Conservation (phyloP, 2,888 invertebrate species). For the Metopia argyrocephala region DNA sequence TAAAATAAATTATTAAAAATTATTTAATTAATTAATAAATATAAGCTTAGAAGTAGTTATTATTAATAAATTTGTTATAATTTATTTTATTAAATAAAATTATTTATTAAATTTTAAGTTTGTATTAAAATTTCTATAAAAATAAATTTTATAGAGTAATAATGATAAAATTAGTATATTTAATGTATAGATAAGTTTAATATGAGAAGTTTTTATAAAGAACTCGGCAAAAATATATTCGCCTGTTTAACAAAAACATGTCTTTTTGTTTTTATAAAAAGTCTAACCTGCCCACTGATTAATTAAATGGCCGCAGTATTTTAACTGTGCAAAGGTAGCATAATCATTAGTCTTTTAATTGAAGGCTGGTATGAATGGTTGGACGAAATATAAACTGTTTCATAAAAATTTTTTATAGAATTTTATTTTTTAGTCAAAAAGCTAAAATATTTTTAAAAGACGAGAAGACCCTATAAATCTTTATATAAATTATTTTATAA, state of each 20-base stretch:
- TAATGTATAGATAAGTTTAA: constrained; percentile 64
- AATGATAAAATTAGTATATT: constrained; percentile 83
- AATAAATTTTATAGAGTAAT: constrained; percentile 79
- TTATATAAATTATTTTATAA: constrained; percentile 78
- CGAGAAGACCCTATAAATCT: constrained; percentile 90
- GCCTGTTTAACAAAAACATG: constrained; percentile 90
- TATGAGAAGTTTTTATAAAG: constrained; percentile 79
- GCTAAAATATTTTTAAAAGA: constrained; percentile 83
- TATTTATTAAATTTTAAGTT: constrained; percentile 78
- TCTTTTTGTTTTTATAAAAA: constrained; percentile 83
- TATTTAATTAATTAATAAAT: constrained; percentile 76
- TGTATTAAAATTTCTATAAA: constrained; percentile 78
- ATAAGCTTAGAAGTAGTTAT: constrained; percentile 82
- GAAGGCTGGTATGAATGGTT: constrained; percentile 88
- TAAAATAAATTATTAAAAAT: constrained; percentile 81
- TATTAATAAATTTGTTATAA: constrained; percentile 79
- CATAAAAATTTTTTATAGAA: constrained; percentile 79
- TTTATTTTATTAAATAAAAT: constrained; percentile 79
- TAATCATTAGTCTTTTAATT: constrained; percentile 90
- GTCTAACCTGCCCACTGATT: constrained; percentile 87
- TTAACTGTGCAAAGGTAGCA: constrained; percentile 90
- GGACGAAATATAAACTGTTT: constrained; percentile 83
- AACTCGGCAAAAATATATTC: constrained; percentile 84
- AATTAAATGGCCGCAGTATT: constrained; percentile 87
- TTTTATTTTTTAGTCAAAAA: constrained; percentile 83